Evolutionary conservation across 2,888 invertebrate genomes (phyloP), one percentile per base, ranked within the genome.

Genomic region (Chymomyza fuscimana): DNA sequence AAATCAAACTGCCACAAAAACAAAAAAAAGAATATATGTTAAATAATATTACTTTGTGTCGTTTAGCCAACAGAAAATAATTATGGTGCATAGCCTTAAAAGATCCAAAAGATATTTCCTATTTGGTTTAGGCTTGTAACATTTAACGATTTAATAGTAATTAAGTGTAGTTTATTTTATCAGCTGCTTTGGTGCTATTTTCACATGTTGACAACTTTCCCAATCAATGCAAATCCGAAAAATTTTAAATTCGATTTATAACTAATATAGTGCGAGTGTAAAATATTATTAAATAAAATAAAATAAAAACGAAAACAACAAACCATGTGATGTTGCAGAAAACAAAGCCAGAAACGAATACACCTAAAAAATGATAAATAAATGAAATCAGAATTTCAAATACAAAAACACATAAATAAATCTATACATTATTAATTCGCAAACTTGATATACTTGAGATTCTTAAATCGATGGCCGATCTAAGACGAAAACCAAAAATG

Each of bases 321-420:
- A 83, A 82, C 77, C 80, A 83, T 83, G 83, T 83, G 83, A 83
- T 83, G 83, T 86, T 83, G 86, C 83, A 84, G 86, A 75, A 83
- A 76, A 86, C 83, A 83, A 83, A 83, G 80, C 82, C 86, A 86
- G 83, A 86, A 83, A 83, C 83, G 83, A 86, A 84, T 83, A 83
- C 83, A 83, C 83, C 83, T 83, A 25, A 6, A 58, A 5, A 58
- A 25, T 58, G 58, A 58, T 58, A 58, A 58, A 25, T 25, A 58
- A 58, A 58, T 58, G 16, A 25, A 58, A 58, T 15, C 25, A 15
- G 22, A 25, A 58, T 25, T 46, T 29, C 25, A 25, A 58, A 58
- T 22, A 32, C 32, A 58, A 12, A 25, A 58, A 58, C 5, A 58
- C 29, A 56, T 16, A 56, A 19, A 19, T 22, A 58, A 58, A 46